A percentile compares a stretch with the other conserved stretches of the same genome.
Evolutionary conservation across 2,797 vertebrate species (phyloP).

Genomic region (Cyprinodon diabolis): DNA sequence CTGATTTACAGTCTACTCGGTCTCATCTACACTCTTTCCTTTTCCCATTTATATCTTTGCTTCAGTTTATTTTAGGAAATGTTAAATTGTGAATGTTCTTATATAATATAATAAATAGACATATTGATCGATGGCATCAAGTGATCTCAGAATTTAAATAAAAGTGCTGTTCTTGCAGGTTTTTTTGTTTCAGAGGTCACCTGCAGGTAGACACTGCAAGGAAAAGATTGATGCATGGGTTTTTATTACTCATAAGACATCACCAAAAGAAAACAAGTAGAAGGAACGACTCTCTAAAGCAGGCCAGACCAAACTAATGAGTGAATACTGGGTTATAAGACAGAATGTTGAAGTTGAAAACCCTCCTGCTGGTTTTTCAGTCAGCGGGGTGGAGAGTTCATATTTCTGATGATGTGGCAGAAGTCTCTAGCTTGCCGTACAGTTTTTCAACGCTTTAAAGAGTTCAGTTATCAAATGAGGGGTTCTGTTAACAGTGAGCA

Average conservation of each 20-base stretch:
- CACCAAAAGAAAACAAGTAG: not conserved
- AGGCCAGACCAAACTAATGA: not conserved
- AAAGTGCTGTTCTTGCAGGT: not conserved
- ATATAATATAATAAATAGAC: not conserved
- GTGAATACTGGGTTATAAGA: not conserved
- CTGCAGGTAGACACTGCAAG: not conserved
- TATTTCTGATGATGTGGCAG: not conserved
- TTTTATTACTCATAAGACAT: not conserved
- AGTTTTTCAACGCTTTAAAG: no score
- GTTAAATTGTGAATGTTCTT: not conserved
- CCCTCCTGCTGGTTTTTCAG: not conserved
- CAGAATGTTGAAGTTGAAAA: no score
- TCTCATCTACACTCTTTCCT: not conserved
- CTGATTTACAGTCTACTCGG: slow-evolving; percentile 6
- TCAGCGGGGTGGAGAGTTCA: not conserved
- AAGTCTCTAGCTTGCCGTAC: not conserved
- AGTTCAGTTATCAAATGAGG: no score
- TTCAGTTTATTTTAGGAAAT: not conserved
- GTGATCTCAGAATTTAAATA: no score
- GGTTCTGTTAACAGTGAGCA: no score
- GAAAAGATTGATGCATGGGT: not conserved
- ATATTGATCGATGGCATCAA: no score
- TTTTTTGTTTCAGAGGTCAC: not conserved
- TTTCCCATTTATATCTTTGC: not conserved
- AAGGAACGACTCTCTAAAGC: not conserved